A percentile compares a stretch with the other conserved stretches of the same genome.
phyloP scores from a whole-genome alignment of 2,797 vertebrate genomes.

The Sciurus carolinensis region DNA sequence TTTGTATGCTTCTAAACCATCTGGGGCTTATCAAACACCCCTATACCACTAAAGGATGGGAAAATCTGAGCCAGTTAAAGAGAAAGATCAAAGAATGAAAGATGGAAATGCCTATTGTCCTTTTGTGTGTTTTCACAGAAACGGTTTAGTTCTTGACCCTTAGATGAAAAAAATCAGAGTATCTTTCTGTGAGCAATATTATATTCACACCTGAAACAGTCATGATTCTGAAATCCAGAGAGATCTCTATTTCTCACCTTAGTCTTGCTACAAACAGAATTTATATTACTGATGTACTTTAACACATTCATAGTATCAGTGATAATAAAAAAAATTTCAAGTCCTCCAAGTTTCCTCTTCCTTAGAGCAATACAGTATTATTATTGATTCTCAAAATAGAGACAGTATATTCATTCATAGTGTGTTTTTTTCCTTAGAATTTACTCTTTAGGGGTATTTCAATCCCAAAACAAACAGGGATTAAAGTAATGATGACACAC shows the following conservation, averaged over 20 bases:
- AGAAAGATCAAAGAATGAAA: conserved; percentile 76
- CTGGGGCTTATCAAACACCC: conserved; percentile 74
- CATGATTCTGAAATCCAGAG: conserved; percentile 36
- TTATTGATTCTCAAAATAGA: conserved; percentile 32
- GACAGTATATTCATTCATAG: conserved; percentile 5
- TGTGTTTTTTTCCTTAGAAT: conserved; percentile 17
- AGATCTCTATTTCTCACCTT: conserved; percentile 49
- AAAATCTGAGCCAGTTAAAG: conserved; percentile 63
- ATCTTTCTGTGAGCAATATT: conserved; percentile 14
- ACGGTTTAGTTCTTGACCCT: conserved; percentile 37
- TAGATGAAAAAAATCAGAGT: conserved; percentile 27
- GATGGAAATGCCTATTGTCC: conserved; percentile 58
- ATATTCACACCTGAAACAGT: conserved; percentile 14
- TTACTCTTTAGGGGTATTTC: neutral
- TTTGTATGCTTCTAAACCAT: conserved; percentile 68
- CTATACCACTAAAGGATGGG: conserved; percentile 56
- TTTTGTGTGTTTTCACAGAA: conserved; percentile 63
- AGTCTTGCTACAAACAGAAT: conserved; percentile 16
- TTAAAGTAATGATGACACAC: conserved; percentile 8
- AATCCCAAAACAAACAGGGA: conserved; percentile 29
- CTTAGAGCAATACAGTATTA: neutral
- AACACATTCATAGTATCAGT: conserved; percentile 22
- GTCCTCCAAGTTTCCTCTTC: conserved; percentile 22
- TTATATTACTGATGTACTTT: conserved; percentile 27
- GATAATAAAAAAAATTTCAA: conserved; percentile 4